Percentiles rank a stretch among this genome's conserved stretches.
phyloP scores from a whole-genome alignment of 2,888 invertebrate species.

The Malachius bipustulatus region DNA sequence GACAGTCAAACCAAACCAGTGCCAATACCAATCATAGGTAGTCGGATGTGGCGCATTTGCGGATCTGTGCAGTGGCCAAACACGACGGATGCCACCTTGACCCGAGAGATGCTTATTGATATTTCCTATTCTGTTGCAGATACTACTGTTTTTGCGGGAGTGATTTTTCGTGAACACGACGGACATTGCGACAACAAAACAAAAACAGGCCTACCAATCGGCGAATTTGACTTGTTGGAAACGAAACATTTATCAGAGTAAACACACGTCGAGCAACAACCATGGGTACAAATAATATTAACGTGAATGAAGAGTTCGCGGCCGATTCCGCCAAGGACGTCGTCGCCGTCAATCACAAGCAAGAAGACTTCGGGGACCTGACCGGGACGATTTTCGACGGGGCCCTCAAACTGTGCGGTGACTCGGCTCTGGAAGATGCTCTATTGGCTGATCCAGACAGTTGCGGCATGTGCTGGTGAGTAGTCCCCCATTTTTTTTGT shows the following conservation, averaged over 20 bases:
- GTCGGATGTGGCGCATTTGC: too few relatives aligned
- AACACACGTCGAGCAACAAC: conserved; percentile 19
- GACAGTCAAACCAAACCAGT: too few relatives aligned
- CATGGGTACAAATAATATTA: conserved; percentile 31
- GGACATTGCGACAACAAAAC: too few relatives aligned
- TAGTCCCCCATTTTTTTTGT: conserved; percentile 11
- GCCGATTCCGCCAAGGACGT: conserved; percentile 27
- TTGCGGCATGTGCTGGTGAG: conserved; percentile 38
- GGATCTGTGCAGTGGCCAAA: too few relatives aligned
- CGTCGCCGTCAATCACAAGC: conserved; percentile 23
- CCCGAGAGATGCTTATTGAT: too few relatives aligned
- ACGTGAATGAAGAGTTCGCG: conserved; percentile 26
- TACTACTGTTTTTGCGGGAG: conserved; percentile 31
- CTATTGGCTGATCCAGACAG: conserved; percentile 36
- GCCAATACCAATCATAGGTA: too few relatives aligned
- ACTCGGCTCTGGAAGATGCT: conserved; percentile 32
- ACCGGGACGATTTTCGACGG: conserved; percentile 33
- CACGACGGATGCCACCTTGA: too few relatives aligned
- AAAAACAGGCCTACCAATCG: too few relatives aligned
- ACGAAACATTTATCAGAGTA: conserved; percentile 18
- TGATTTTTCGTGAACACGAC: conserved; percentile 30
- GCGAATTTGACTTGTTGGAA: too few relatives aligned
- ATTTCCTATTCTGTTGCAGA: too few relatives aligned
- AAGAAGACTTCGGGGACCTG: conserved; percentile 32
- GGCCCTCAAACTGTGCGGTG: conserved; percentile 30